Conservation (phyloP, 2,113 vertebrate species). For the Oceanites oceanicus region DNA sequence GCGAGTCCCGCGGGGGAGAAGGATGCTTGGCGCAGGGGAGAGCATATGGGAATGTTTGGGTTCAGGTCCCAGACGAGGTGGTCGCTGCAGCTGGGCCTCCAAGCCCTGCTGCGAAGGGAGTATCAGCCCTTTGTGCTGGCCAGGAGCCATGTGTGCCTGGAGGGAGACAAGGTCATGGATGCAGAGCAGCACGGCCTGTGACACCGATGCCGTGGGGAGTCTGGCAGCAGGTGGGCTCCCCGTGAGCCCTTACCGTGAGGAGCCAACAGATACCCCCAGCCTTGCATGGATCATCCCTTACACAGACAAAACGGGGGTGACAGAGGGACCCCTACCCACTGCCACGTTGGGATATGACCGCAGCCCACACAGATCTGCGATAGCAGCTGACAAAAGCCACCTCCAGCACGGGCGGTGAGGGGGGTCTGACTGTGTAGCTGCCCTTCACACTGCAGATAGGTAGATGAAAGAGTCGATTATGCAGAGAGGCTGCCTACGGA, state of each 20-base stretch:
- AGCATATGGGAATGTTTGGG: not conserved
- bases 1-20: fast-evolving
- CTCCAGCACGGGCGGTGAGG: fast-evolving
- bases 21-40: not conserved
- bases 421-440: not conserved
- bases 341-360: not conserved
- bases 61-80: not conserved
- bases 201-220: fast-evolving
- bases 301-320: not conserved
- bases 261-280: not conserved
- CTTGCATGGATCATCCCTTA: not conserved
- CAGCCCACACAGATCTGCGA: not conserved
- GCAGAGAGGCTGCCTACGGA: not conserved
- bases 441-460: not conserved
- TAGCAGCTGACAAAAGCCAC: not conserved
- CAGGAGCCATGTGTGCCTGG: not conserved
- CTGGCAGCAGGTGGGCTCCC: not conserved
- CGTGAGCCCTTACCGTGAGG: fast-evolving
- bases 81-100: not conserved
- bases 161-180: not conserved
- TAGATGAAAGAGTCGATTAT: not conserved
- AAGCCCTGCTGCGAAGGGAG: not conserved
- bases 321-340: no score
- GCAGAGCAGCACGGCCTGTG: not conserved
- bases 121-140: not conserved